Evolutionary conservation across 1,140 invertebrate genomes (phyloP), one percentile per base, ranked within the genome.

Genomic region (Pentalonia nigronervosa): DNA sequence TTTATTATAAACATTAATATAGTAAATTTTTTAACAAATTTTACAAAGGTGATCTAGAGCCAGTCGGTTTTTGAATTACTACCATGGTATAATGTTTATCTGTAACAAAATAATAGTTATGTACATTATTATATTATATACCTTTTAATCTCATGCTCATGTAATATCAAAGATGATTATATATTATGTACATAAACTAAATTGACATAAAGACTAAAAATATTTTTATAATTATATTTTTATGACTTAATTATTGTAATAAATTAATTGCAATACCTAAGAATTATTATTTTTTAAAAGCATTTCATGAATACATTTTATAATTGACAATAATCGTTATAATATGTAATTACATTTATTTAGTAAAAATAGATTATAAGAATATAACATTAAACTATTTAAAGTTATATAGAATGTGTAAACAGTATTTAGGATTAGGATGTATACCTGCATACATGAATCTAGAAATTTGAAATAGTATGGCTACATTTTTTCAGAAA

Each of bases 61-160:
- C 81, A 84, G 23, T 86, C 30, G 81, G 47, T 53, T 36, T 93
- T 41, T 93, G 81, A 41, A 86, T 2, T n/a, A 93, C 91, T 17
- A 86, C 56, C 91, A 93, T 93, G 1, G 17, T n/a, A 41, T 50
- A 93, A n/a, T 86, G 21, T 93, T 86, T 93, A 30, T 93, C 91
- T 84, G 48, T 53, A 86, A 93, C 56, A 56, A 34, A 60, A 30
- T 67, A 90, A 14, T 41, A 3, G 41, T 86, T 6, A 47, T 84
- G 60, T 86, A n/a, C 45, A 7, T 30, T 30, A 83, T 83, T 36
- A 83, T 83, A 21, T 83, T 41, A 41, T 83, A 83, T 83, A 41
- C 23, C 36, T 84, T 76, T 9, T 67, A n/a, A 76, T 76, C n/a
- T n/a, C 60, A n/a, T n/a, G 30, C 60, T 67, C 60, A 67, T 67